Evolutionary conservation across 2,113 vertebrate species (phyloP).

Genomic region (Coregonus clupeaformis): DNA sequence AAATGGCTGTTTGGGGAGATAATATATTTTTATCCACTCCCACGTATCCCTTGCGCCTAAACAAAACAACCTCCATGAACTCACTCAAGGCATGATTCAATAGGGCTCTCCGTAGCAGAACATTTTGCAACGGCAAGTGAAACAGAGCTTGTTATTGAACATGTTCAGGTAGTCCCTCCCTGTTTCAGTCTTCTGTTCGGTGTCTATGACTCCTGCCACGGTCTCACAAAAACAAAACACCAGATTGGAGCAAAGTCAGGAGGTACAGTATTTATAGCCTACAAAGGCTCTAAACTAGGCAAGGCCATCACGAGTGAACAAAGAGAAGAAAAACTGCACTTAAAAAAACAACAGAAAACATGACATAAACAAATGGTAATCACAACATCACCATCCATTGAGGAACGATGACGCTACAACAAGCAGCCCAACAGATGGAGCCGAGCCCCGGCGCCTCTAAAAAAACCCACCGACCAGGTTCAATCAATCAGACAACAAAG

Average conservation of each 20-base stretch:
- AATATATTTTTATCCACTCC: too few relatives aligned
- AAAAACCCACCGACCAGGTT: constrained; percentile 54
- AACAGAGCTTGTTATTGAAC: too few relatives aligned
- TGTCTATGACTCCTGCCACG: too few relatives aligned
- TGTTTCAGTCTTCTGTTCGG: too few relatives aligned
- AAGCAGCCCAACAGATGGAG: constrained; percentile 58
- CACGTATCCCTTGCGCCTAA: background rate
- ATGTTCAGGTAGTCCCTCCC: too few relatives aligned
- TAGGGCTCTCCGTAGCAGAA: background rate
- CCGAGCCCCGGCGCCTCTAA: constrained; percentile 32
- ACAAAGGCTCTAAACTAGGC: too few relatives aligned
- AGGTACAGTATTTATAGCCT: too few relatives aligned
- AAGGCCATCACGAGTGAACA: background rate
- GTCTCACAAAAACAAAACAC: too few relatives aligned
- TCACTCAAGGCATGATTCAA: background rate
- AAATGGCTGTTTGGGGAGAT: background rate
- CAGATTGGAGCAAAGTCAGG: too few relatives aligned
- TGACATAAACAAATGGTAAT: constrained; percentile 59
- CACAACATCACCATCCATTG: constrained; percentile 39
- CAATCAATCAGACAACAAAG: constrained; percentile 6
- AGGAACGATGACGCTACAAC: constrained; percentile 44
- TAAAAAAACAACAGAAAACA: constrained; percentile 22
- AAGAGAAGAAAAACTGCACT: background rate
- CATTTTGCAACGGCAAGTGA: too few relatives aligned
- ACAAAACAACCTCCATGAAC: background rate